phyloP scores from a whole-genome alignment of 1,140 invertebrate genomes.

The Saccostrea echinata region DNA sequence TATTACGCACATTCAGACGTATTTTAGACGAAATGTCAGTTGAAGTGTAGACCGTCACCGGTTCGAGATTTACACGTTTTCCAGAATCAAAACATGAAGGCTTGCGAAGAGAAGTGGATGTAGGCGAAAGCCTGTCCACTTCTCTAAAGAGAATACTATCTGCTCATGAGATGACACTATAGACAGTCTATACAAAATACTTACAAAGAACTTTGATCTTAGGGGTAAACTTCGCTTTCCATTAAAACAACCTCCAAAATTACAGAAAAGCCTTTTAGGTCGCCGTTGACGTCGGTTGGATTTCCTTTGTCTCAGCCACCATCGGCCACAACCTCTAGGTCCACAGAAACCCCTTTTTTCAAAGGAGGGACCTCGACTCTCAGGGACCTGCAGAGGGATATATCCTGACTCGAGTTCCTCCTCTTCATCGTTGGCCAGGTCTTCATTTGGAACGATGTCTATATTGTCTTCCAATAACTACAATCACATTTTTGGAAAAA shows the following conservation, averaged over 20 bases:
- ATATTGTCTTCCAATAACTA: not conserved
- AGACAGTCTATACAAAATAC: not conserved
- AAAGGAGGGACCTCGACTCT: not conserved
- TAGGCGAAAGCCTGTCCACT: too few species aligned
- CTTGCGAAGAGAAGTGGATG: too few species aligned
- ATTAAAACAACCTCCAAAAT: slow-evolving; percentile 21
- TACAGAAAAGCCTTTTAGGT: not conserved
- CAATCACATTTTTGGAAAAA: too few species aligned
- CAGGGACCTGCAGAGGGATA: not conserved
- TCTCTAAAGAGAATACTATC: too few species aligned
- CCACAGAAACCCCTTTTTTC: not conserved
- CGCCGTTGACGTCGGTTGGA: not conserved
- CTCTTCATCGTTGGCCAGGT: not conserved
- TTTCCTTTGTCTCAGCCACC: too few species aligned
- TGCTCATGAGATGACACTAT: too few species aligned
- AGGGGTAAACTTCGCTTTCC: not conserved
- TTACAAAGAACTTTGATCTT: not conserved
- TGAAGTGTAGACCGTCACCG: too few species aligned
- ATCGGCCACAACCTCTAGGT: not conserved
- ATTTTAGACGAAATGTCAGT: too few species aligned
- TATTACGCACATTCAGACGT: too few species aligned
- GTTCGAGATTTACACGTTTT: too few species aligned
- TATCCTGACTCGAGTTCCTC: not conserved
- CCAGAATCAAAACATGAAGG: too few species aligned
- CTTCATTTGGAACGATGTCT: not conserved